A percentile compares a stretch with the other conserved stretches of the same genome.
Evolutionary conservation across 2,797 vertebrate genomes (phyloP).

Genomic region (Cercopithecus neglectus): DNA sequence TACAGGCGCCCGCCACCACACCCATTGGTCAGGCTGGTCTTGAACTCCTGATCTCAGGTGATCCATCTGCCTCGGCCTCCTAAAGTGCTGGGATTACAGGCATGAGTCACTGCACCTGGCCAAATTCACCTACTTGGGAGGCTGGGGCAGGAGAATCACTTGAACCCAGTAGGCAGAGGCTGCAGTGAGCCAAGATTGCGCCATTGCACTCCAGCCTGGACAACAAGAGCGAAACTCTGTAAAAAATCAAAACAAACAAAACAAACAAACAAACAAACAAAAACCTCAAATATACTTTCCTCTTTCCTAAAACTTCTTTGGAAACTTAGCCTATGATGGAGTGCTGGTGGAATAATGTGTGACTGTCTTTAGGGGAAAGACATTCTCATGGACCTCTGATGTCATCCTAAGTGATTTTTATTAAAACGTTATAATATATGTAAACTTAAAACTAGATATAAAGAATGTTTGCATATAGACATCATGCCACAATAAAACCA

Average conservation of each 20-base stretch:
- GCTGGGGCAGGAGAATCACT: background rate
- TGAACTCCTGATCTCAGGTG: no score
- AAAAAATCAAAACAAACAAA: background rate
- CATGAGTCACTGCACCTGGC: no score
- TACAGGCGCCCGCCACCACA: no score
- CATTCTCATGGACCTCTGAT: background rate
- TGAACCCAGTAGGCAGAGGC: fast-evolving
- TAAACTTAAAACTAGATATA: background rate
- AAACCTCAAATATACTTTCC: background rate
- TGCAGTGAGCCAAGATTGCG: background rate
- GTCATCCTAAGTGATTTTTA: background rate
- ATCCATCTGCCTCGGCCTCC: no score
- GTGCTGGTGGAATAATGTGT: background rate
- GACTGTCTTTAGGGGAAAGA: background rate
- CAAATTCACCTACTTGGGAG: background rate
- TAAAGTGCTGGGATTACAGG: no score
- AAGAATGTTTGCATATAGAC: background rate
- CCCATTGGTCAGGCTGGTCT: no score
- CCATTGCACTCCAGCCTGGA: background rate
- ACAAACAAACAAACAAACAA: background rate
- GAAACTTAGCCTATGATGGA: background rate
- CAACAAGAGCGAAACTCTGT: background rate
- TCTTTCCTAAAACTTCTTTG: background rate
- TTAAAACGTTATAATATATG: background rate
- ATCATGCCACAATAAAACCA: background rate